Evolutionary conservation across 2,113 vertebrate species (phyloP).

Genomic region (Vicugna pacos): DNA sequence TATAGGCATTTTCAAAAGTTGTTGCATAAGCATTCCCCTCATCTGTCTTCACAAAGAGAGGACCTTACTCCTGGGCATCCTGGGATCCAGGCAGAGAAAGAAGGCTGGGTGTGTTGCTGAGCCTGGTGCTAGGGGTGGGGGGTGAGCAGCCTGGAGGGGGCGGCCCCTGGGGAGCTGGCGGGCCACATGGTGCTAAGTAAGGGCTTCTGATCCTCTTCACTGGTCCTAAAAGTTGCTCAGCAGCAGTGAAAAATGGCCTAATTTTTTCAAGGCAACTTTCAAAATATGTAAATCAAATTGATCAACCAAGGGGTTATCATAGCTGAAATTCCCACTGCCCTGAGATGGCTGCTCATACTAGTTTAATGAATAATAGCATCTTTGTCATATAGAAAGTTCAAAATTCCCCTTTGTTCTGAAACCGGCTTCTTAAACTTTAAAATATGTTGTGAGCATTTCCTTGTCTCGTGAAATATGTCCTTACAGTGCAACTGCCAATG

Average conservation of each 20-base stretch:
- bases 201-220: not conserved
- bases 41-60: not conserved
- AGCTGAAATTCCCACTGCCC: not conserved
- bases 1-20: conserved; percentile 34
- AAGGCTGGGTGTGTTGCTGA: not conserved
- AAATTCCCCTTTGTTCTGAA: not conserved
- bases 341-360: not conserved
- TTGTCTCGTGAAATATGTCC: not conserved
- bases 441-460: not conserved
- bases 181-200: accelerated
- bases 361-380: not conserved
- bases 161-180: not conserved
- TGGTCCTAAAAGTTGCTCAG: not conserved
- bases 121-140: accelerated
- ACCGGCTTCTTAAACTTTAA: conserved; percentile 35
- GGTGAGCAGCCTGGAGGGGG: too few species aligned
- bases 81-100: not conserved
- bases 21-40: not conserved
- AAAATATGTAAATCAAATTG: not conserved
- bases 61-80: not conserved
- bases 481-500: not conserved
- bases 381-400: not conserved
- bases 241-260: not conserved
- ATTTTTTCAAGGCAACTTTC: not conserved
- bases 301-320: not conserved